These are phyloP conservation scores for Papilio polytes DNA, from an alignment of 1,140 invertebrate genomes.

Conservation along the genomic window DNA sequence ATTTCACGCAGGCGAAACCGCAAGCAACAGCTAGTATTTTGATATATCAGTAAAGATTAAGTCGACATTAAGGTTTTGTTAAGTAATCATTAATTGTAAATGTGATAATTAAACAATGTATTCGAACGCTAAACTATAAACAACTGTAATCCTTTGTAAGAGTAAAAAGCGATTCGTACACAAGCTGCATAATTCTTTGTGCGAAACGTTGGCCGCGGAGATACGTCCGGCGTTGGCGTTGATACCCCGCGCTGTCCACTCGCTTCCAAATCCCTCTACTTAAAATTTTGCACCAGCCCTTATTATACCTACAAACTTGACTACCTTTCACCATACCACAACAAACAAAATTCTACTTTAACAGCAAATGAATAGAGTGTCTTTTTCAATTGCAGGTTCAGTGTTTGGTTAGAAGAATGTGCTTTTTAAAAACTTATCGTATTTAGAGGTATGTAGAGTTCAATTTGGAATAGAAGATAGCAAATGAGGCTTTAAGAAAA, in stretches of 20 bases:
- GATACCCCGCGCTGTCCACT: constrained; percentile 54
- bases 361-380: constrained; percentile 38
- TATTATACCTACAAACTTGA: constrained; percentile 71
- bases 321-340: constrained; percentile 49
- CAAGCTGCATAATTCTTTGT: constrained; percentile 38
- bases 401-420: constrained; percentile 41
- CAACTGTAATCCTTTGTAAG: constrained; percentile 17
- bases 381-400: constrained; percentile 45
- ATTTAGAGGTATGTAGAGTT: constrained; percentile 47
- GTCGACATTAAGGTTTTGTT: no score
- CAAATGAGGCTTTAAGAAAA: constrained; percentile 79
- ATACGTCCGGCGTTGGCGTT: constrained; percentile 42
- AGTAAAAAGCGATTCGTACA: not conserved
- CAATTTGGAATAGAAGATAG: constrained; percentile 43
- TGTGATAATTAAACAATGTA: no score
- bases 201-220: constrained; percentile 14
- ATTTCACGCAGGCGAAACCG: no score
- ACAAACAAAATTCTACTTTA: constrained; percentile 50
- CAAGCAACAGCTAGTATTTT: no score
- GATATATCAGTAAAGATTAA: no score
- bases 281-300: constrained; percentile 80
- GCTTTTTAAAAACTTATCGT: constrained; percentile 51
- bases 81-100: no score
- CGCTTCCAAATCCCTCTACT: constrained; percentile 75
- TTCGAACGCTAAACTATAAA: not conserved